Conservation (phyloP, 2,888 invertebrate genomes). For the Luperina nickerlii region DNA sequence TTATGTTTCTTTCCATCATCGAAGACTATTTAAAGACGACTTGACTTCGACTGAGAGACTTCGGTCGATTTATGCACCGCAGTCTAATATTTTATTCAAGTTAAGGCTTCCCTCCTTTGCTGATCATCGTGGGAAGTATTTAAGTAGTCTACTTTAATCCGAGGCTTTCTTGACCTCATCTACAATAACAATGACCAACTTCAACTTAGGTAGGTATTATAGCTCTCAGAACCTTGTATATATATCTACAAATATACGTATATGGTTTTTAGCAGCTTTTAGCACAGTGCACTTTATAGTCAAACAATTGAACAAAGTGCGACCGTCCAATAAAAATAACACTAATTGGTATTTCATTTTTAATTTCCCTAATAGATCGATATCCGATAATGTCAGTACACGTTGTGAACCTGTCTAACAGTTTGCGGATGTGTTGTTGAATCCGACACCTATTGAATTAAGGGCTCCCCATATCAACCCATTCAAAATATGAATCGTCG, state of each 20-base stretch:
- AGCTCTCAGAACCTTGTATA: not conserved
- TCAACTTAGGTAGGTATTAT: not conserved
- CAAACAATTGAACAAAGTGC: not conserved
- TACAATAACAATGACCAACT: slow-evolving; percentile 13
- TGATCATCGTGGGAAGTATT: slow-evolving; percentile 37
- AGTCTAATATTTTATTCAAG: slow-evolving; percentile 38
- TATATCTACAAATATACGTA: not conserved
- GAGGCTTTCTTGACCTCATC: slow-evolving; percentile 31
- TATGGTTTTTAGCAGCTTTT: not conserved
- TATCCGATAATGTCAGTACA: slow-evolving; percentile 23
- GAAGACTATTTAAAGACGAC: not conserved
- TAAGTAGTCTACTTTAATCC: slow-evolving; percentile 32
- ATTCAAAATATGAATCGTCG: slow-evolving; percentile 45
- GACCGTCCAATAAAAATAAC: not conserved
- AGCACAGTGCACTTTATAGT: not conserved
- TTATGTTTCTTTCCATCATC: not conserved
- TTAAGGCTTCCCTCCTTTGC: slow-evolving; percentile 14
- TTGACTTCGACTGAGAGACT: no score
- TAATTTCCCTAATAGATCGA: slow-evolving; percentile 45
- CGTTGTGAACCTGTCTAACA: slow-evolving; percentile 36
- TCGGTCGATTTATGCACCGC: slow-evolving; percentile 21
- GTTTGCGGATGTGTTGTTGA: slow-evolving; percentile 23
- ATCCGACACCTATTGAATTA: slow-evolving; percentile 46
- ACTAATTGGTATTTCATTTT: slow-evolving; percentile 12
- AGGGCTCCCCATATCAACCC: slow-evolving; percentile 31